Evolutionary conservation across 2,888 invertebrate species (phyloP).

Genomic region (Macaria notata): DNA sequence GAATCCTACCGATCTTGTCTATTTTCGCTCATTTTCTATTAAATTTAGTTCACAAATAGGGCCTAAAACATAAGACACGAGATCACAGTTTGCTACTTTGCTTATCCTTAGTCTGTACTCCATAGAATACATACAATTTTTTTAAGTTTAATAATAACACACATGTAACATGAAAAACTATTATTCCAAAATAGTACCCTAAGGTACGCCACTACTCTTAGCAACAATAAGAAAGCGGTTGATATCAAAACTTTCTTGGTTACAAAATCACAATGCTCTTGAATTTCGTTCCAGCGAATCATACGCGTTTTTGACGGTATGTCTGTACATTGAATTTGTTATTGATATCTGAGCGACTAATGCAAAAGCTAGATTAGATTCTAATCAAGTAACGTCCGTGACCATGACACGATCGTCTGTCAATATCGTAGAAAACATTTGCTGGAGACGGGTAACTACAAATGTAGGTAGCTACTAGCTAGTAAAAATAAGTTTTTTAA

Average conservation of each 20-base stretch:
- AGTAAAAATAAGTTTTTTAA: too few species aligned
- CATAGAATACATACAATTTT: too few species aligned
- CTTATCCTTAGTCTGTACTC: too few species aligned
- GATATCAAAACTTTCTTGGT: neutral
- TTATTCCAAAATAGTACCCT: neutral
- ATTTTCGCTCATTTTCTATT: too few species aligned
- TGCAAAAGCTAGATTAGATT: conserved; percentile 14
- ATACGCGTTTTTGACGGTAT: conserved; percentile 6
- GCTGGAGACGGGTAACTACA: too few species aligned
- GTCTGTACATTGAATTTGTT: neutral
- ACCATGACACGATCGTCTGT: conserved; percentile 17
- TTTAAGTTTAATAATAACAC: too few species aligned
- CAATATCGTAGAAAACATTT: neutral
- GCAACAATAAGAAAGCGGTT: neutral
- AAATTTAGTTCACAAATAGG: too few species aligned
- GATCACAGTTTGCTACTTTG: too few species aligned
- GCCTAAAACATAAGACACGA: too few species aligned
- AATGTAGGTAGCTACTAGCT: too few species aligned
- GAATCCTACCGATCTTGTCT: too few species aligned
- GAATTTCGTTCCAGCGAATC: conserved; percentile 7
- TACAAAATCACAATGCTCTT: neutral
- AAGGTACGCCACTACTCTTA: neutral
- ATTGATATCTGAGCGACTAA: conserved; percentile 8
- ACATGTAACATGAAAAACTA: too few species aligned
- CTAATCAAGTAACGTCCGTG: conserved; percentile 17